Evolutionary conservation across 2,113 vertebrate genomes (phyloP).

Genomic region (Protobothrops flavoviridis): DNA sequence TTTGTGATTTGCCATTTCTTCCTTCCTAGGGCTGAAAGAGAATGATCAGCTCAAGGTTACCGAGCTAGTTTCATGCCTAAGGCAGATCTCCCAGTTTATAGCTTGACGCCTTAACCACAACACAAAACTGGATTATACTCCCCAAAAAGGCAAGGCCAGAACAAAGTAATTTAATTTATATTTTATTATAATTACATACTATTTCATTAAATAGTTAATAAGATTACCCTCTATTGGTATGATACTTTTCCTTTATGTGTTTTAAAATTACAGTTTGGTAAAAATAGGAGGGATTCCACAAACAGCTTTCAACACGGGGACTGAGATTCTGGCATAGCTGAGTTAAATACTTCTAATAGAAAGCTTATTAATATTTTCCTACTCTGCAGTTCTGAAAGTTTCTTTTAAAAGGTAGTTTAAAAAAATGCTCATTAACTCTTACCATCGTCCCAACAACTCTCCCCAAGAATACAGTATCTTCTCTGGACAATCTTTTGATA

Average conservation of each 20-base stretch:
- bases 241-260: neutral
- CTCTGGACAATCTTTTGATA: constrained; percentile 98
- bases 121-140: neutral
- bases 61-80: neutral
- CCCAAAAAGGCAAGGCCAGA: neutral
- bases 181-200: neutral
- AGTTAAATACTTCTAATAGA: neutral
- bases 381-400: neutral
- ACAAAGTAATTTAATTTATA: neutral
- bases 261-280: neutral
- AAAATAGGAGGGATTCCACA: neutral
- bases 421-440: constrained; percentile 53
- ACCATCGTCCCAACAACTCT: constrained; percentile 93
- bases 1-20: neutral
- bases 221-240: neutral
- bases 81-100: neutral
- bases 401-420: constrained; percentile 9
- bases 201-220: neutral
- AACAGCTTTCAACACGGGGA: neutral
- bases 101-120: neutral
- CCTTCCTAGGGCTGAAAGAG: neutral
- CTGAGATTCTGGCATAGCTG: neutral
- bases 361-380: neutral
- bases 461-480: constrained; percentile 98
- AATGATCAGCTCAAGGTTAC: neutral